Conservation (phyloP, 1,140 invertebrate species). For the Stenopsyche tienmushanensis region DNA sequence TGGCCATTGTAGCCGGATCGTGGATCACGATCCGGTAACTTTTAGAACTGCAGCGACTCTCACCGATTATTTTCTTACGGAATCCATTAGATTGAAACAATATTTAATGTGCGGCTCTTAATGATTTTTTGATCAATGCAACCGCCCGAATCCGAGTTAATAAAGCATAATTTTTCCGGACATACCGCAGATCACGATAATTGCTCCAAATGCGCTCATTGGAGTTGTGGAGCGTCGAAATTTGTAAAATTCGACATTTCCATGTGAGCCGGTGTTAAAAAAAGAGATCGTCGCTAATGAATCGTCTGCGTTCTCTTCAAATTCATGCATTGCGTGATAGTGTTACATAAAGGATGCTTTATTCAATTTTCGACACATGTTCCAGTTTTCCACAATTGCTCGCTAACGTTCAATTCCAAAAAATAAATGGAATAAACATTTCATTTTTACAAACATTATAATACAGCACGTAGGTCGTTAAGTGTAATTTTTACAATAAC, state of each 20-base stretch:
- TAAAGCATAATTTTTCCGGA: too few species aligned
- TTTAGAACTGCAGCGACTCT: too few species aligned
- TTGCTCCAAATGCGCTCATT: too few species aligned
- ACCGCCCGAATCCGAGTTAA: not conserved
- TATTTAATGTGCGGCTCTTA: conserved; percentile 2
- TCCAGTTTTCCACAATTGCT: too few species aligned
- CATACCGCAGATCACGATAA: too few species aligned
- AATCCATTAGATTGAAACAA: conserved; percentile 18
- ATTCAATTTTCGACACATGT: not conserved
- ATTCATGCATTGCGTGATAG: not conserved
- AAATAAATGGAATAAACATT: not conserved
- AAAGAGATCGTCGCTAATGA: not conserved
- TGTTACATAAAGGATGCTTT: not conserved
- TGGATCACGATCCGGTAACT: too few species aligned
- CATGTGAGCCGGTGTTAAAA: not conserved
- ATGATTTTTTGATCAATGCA: conserved; percentile 4
- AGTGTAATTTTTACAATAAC: too few species aligned
- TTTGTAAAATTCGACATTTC: not conserved
- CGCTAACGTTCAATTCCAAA: not conserved
- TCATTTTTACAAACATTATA: not conserved
- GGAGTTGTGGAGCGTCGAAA: too few species aligned
- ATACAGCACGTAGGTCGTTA: too few species aligned
- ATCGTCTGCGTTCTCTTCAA: not conserved
- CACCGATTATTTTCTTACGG: not conserved
- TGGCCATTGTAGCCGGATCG: not conserved